phyloP scores from a whole-genome alignment of 2,888 invertebrate species.

The Cephus pygmeus region DNA sequence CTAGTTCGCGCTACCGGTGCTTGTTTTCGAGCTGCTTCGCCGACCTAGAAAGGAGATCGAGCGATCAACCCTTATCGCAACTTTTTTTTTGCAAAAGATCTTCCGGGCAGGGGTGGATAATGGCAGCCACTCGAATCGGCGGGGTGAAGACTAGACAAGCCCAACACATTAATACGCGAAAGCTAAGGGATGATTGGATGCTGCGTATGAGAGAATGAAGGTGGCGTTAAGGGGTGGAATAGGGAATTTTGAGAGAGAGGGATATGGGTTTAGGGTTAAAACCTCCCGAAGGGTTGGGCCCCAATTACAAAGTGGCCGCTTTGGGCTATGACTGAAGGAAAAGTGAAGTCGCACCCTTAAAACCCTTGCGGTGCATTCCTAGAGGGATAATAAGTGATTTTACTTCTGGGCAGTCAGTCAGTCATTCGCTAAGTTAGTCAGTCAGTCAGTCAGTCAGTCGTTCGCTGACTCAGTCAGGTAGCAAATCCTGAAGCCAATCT shows the following conservation, averaged over 20 bases:
- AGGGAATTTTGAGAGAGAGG: too few relatives aligned
- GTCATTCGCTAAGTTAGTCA: conserved; percentile 39
- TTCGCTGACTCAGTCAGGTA: conserved; percentile 39
- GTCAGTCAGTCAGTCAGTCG: conserved; percentile 37
- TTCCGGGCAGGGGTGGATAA: not conserved
- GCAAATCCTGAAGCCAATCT: conserved; percentile 48
- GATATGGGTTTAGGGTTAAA: too few relatives aligned
- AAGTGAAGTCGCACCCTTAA: conserved; percentile 14
- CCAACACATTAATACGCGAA: not conserved
- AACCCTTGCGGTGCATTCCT: conserved; percentile 34
- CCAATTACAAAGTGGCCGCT: too few relatives aligned
- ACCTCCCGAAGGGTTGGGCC: too few relatives aligned
- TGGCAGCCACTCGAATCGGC: not conserved
- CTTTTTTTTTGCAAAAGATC: not conserved
- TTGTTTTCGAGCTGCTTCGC: too few relatives aligned
- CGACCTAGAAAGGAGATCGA: not conserved
- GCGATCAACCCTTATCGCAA: not conserved
- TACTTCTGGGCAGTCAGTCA: conserved; percentile 30
- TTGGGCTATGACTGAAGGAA: not conserved
- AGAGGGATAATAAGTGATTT: conserved; percentile 45
- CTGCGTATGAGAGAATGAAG: too few relatives aligned
- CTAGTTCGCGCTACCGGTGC: too few relatives aligned
- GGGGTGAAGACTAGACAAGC: not conserved
- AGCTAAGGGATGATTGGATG: too few relatives aligned
- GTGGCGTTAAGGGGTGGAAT: too few relatives aligned